A percentile compares a stretch with the other conserved stretches of the same genome.
Conservation (phyloP, 2,113 vertebrate species). For the Petromus typicus region DNA sequence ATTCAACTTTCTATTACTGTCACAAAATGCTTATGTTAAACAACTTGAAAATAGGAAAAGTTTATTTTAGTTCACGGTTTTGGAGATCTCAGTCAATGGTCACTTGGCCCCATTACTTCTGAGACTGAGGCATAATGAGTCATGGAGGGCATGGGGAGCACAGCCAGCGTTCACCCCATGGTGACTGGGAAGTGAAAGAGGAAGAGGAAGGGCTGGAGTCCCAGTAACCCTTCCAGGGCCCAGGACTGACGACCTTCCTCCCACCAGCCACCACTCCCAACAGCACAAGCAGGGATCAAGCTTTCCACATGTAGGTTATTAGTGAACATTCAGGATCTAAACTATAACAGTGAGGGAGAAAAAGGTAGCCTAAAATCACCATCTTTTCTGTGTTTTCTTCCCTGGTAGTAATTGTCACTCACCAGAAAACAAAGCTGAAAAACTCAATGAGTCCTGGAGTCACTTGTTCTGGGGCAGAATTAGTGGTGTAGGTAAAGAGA, state of each 20-base stretch:
- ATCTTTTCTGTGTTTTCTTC: background rate
- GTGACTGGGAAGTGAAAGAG: background rate
- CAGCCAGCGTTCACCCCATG: background rate
- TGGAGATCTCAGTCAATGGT: background rate
- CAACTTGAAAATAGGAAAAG: background rate
- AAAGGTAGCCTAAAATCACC: background rate
- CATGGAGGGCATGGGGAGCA: no score
- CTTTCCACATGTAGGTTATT: background rate
- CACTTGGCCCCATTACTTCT: background rate
- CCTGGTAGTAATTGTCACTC: background rate
- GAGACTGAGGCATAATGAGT: background rate
- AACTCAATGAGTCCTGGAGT: background rate
- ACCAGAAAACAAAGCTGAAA: background rate
- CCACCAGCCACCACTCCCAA: background rate
- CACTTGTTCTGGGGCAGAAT: background rate
- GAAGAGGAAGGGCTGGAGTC: background rate
- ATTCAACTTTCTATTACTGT: background rate
- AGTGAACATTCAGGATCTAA: background rate
- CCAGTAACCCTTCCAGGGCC: no score
- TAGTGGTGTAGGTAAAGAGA: background rate
- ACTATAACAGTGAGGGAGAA: background rate
- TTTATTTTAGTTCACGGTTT: background rate
- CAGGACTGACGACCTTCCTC: background rate
- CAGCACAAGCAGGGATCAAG: background rate
- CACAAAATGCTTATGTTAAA: background rate